These are phyloP conservation scores for Theocolax elegans DNA, from an alignment of 1,140 invertebrate species.

Conservation along the genomic window DNA sequence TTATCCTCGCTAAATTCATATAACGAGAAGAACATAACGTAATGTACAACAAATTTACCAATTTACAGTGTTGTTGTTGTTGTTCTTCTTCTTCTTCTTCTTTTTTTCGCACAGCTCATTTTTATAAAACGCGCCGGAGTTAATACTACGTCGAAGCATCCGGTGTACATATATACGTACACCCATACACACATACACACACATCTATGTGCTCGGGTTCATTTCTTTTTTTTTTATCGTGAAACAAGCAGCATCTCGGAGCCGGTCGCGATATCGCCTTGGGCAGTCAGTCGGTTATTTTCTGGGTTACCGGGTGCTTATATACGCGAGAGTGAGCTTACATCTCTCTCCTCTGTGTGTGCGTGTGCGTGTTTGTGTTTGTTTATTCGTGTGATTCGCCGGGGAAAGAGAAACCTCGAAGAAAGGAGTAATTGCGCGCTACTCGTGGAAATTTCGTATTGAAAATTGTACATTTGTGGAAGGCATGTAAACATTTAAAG, in stretches of 20 bases:
- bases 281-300: not conserved
- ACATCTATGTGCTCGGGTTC: not conserved
- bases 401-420: conserved; percentile 32
- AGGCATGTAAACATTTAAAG: conserved; percentile 4
- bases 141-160: too few relatives aligned
- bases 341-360: not conserved
- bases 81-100: too few relatives aligned
- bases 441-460: conserved; percentile 36
- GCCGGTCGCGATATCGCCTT: conserved; percentile 21
- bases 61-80: not conserved
- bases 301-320: conserved; percentile 31
- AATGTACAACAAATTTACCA: conserved; percentile 31
- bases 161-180: too few relatives aligned
- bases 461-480: conserved; percentile 14
- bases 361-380: too few relatives aligned
- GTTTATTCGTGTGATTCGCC: too few relatives aligned
- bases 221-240: not conserved
- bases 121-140: too few relatives aligned
- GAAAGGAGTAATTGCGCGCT: conserved; percentile 34
- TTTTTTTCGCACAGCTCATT: too few relatives aligned
- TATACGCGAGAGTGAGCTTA: not conserved
- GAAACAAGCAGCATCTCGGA: not conserved
- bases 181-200: too few relatives aligned
- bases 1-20: conserved; percentile 1
- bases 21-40: conserved; percentile 13